phyloP scores from a whole-genome alignment of 2,888 invertebrate genomes.

The Drosophila pegasa region DNA sequence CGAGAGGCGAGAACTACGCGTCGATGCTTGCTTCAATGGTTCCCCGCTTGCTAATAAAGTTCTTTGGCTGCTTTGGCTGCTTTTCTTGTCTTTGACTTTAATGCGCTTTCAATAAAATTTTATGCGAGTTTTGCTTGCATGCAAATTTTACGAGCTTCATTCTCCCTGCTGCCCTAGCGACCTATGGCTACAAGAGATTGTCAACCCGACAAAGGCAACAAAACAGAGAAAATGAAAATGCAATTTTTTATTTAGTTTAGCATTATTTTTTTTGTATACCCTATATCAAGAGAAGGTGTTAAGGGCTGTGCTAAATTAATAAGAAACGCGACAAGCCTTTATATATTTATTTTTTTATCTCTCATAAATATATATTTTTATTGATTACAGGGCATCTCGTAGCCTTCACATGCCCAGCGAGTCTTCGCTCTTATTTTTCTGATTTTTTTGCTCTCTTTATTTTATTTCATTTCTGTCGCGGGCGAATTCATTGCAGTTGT shows the following conservation, averaged over 20 bases:
- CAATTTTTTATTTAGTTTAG: slow-evolving; percentile 47
- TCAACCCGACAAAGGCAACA: slow-evolving; percentile 39
- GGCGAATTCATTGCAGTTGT: slow-evolving; percentile 79
- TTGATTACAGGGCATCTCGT: slow-evolving; percentile 25
- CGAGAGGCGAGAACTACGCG: slow-evolving; percentile 42
- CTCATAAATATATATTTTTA: background rate
- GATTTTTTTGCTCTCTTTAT: slow-evolving; percentile 45
- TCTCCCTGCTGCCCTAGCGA: background rate
- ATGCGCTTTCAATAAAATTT: slow-evolving; percentile 78
- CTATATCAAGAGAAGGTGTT: background rate
- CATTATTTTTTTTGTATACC: slow-evolving; percentile 25
- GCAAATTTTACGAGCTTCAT: slow-evolving; percentile 69
- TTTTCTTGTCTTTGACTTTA: slow-evolving; percentile 77
- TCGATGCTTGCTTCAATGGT: slow-evolving; percentile 43
- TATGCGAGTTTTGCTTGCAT: slow-evolving; percentile 77
- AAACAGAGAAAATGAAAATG: slow-evolving; percentile 61
- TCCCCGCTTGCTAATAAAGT: slow-evolving; percentile 78
- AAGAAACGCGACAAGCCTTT: no score
- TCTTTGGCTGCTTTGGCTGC: slow-evolving; percentile 53
- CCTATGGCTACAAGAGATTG: slow-evolving; percentile 33
- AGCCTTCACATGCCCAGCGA: background rate
- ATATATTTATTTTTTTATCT: no score
- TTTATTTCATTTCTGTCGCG: slow-evolving; percentile 76
- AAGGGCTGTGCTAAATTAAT: background rate
- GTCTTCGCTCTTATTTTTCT: slow-evolving; percentile 5